Conservation (phyloP, 2,888 invertebrate species). For the Chrysolina americana region DNA sequence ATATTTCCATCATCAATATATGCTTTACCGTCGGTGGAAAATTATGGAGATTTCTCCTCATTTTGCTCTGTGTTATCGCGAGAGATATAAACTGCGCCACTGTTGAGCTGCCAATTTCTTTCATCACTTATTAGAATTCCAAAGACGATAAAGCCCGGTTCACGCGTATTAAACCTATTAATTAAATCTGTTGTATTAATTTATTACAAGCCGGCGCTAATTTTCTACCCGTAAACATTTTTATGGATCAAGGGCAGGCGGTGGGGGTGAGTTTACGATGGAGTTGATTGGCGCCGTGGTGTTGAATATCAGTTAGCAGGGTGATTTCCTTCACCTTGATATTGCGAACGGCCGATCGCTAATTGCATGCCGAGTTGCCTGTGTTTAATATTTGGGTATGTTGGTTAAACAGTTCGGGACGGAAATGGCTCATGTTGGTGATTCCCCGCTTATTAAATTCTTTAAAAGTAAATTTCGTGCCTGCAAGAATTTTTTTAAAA, state of each 20-base stretch:
- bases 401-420: background rate
- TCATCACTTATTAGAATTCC: conserved; percentile 56
- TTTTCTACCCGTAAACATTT: conserved; percentile 68
- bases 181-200: conserved; percentile 69
- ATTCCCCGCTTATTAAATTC: too few species aligned
- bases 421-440: too few species aligned
- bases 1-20: too few species aligned
- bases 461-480: too few species aligned
- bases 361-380: background rate
- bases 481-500: too few species aligned
- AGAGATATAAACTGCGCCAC: conserved; percentile 1
- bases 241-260: conserved; percentile 60
- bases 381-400: background rate
- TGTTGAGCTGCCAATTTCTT: conserved; percentile 20
- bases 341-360: background rate
- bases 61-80: too few species aligned
- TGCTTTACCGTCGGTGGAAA: too few species aligned
- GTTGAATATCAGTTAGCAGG: conserved; percentile 42
- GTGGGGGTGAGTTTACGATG: conserved; percentile 53
- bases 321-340: conserved; percentile 22
- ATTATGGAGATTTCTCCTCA: too few species aligned
- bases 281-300: conserved; percentile 56
- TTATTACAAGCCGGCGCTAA: conserved; percentile 66
- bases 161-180: conserved; percentile 55
- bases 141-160: conserved; percentile 52